A percentile compares a stretch with the other conserved stretches of the same genome.
phyloP scores from a whole-genome alignment of 2,113 vertebrate species.

The Synodontis membranacea region DNA sequence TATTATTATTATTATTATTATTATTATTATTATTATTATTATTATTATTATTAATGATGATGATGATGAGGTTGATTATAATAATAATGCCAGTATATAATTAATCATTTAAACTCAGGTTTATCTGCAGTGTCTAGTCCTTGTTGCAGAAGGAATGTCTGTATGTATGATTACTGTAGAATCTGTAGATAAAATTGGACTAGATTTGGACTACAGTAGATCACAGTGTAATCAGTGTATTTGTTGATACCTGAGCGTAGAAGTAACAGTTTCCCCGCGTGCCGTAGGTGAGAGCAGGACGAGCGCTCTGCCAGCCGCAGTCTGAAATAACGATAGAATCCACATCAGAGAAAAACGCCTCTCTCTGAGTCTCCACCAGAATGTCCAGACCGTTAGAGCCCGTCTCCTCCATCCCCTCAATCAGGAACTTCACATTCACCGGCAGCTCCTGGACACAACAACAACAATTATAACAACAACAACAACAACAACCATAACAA shows the following conservation, averaged over 20 bases:
- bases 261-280: slow-evolving; percentile 83
- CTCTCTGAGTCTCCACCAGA: slow-evolving; percentile 73
- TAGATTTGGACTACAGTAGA: no score
- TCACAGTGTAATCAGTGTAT: background rate
- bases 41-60: no score
- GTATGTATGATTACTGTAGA: background rate
- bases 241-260: slow-evolving; percentile 70
- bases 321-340: slow-evolving; percentile 80
- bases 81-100: no score
- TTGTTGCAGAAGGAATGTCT: no score
- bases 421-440: slow-evolving; percentile 80
- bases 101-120: no score
- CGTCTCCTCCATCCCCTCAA: slow-evolving; percentile 83
- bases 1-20: no score
- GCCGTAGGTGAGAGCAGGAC: slow-evolving; percentile 79
- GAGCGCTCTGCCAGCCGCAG: slow-evolving; percentile 75
- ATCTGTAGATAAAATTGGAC: background rate
- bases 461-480: background rate
- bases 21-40: no score
- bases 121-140: no score
- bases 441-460: slow-evolving; percentile 71
- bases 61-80: no score
- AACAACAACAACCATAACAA: background rate
- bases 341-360: slow-evolving; percentile 77
- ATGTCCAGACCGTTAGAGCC: slow-evolving; percentile 76